Base-by-base conservation (phyloP, 2,797 vertebrate species). In the Sebastes minor region DNA sequence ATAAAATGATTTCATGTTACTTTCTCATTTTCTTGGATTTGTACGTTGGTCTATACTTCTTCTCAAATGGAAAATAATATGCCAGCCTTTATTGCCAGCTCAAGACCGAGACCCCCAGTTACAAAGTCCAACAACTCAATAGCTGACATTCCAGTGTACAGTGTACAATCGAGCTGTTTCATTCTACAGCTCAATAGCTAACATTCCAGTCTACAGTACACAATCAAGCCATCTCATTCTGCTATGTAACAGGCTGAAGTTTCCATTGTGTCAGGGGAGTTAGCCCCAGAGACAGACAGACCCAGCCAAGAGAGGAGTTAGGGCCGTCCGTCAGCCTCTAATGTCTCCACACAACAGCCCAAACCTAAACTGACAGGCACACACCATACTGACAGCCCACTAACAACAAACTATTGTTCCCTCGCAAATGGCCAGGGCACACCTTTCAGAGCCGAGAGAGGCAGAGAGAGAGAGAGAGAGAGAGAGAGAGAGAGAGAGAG, bases 351-450 rank as follows among this genome's bases (percentile, higher is more conserved):
- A 90, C 81, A 90, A 80, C 77, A 74, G 74, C 55, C 88, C 84
- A 94, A 93, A 95, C 89, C 81, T 22, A 80, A 92, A 84, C 88
- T 91, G 92, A 91, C 87, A 90, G 81, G 80, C 92, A 88, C 91
- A 92, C 91, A 92, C 88, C 67, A 66, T 66, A 66, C 82, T 92
- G 93, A 94, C 94, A 93, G 91, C 85, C 74, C 88, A 89, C 88
- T 88, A 90, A 91, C 87, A 93, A 94, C 79, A 91, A 81, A 56
- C 89, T 76, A 92, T 93, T 95, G 93, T 95, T 93, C 88, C 61
- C 66, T 62, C 18, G 32, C 85, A 82, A 93, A 94, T 78, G 77
- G 86, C 85, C 81, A 61, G 33, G 69, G 76, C 35, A 76, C 86
- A 86, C 80, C 91, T 91, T 88, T 86, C 76, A 94, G 68, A 60